Evolutionary conservation across 2,113 vertebrate genomes (phyloP), one percentile per base, ranked within the genome.

Genomic region (Suncus etruscus): DNA sequence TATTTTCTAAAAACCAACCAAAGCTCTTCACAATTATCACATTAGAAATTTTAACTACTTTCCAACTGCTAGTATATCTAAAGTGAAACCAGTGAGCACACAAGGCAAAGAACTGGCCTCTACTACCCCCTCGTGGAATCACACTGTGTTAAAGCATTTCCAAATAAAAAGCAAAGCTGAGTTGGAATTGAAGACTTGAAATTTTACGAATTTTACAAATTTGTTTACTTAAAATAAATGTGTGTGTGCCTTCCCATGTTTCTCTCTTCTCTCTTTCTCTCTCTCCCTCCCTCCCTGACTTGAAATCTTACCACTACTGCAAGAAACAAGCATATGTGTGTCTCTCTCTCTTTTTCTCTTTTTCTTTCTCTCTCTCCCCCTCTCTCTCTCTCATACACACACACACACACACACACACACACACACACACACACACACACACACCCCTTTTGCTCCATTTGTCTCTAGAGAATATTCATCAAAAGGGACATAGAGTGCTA

Each of bases 81-180:
- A 48, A 70, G 25, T 10, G 51, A 11, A 45, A 18, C 22, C 45
- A 39, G 4, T 5, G 31, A 45, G 20, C 24, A 0, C 16, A 11
- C 50, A 85, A 61, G 1, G 2, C 47, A 83, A 95, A 94, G 20
- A 58, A 58, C 61, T 95, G 93, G 95, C 94, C 93, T 97, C 82
- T 98, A 95, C 97, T 98, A 97, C 58, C 97, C 98, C 95, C 98
- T 98, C 97, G 96, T 95, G 98, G 97, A 92, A 90, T 15, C 72
- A 24, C n/a, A 95, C 65, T 31, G 74, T 74, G 18, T 92, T 89
- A 90, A 88, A 91, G 78, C 15, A 58, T 16, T 91, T 91, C 75
- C 74, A 16, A 89, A 54, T 29, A 5, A 3, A 14, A 80, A 80
- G 3, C 45, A 87, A 29, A 27, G 20, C 25, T 24, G 6, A 80